These are phyloP conservation scores for Amiota mariae DNA, from an alignment of 2,888 invertebrate species.

Conservation along the genomic window DNA sequence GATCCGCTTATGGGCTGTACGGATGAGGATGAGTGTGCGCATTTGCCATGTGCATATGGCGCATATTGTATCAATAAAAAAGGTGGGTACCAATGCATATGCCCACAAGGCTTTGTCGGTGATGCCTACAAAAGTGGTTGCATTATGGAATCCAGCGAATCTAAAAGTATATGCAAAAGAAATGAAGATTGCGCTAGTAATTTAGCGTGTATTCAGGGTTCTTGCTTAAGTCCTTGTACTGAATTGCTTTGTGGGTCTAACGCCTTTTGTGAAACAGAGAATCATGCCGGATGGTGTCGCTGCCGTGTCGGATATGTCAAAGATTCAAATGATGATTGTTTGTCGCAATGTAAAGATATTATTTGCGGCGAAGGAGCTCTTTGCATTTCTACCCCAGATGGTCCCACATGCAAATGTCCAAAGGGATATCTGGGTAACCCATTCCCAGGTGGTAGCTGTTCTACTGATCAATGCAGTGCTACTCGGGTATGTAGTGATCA, in stretches of 20 bases:
- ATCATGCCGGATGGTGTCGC: slow-evolving; percentile 91
- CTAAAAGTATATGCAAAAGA: slow-evolving; percentile 80
- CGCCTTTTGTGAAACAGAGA: slow-evolving; percentile 89
- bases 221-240: slow-evolving; percentile 87
- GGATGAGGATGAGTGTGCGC: slow-evolving; percentile 89
- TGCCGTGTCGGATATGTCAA: slow-evolving; percentile 88
- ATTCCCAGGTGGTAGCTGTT: slow-evolving; percentile 90
- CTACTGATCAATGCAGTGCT: slow-evolving; percentile 86
- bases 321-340: slow-evolving; percentile 85
- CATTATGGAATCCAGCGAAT: slow-evolving; percentile 76
- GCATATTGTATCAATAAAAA: slow-evolving; percentile 90
- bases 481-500: slow-evolving; percentile 85
- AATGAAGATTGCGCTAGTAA: slow-evolving; percentile 88
- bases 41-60: slow-evolving; percentile 89
- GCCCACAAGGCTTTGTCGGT: slow-evolving; percentile 87
- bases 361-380: slow-evolving; percentile 88
- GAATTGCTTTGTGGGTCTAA: slow-evolving; percentile 86
- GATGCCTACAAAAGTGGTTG: slow-evolving; percentile 91
- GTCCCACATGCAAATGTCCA: slow-evolving; percentile 90
- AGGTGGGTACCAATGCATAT: slow-evolving; percentile 89
- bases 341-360: slow-evolving; percentile 78
- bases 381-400: slow-evolving; percentile 87
- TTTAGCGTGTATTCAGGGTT: slow-evolving; percentile 84
- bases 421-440: slow-evolving; percentile 92
- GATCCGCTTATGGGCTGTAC: slow-evolving; percentile 88